Conservation (phyloP, 2,113 vertebrate species). For the Spermophilus dauricus region DNA sequence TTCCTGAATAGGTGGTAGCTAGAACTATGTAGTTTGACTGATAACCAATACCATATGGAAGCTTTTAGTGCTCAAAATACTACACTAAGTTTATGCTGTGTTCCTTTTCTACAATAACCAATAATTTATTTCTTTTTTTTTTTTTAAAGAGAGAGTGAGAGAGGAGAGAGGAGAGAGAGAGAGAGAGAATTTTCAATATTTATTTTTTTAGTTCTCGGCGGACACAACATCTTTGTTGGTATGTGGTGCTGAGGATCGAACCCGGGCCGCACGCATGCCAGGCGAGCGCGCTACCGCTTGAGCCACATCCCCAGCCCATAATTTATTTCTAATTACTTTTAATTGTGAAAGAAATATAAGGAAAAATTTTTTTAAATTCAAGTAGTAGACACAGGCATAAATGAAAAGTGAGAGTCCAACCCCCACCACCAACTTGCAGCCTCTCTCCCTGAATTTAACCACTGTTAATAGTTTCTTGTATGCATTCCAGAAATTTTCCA, state of each 20-base stretch:
- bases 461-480: neutral
- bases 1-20: neutral
- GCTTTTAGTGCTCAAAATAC: neutral
- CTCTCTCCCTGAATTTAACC: neutral
- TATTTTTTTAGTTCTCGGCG: too few relatives aligned
- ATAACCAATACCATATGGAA: neutral
- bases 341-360: constrained; percentile 3
- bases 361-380: neutral
- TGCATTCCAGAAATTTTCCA: neutral
- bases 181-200: too few relatives aligned
- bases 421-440: neutral
- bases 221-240: too few relatives aligned
- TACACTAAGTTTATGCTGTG: neutral
- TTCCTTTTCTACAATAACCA: constrained; percentile 16
- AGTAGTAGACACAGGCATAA: neutral
- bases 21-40: neutral
- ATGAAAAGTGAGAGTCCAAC: neutral
- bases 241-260: too few relatives aligned
- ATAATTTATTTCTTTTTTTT: neutral
- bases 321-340: neutral
- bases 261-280: too few relatives aligned
- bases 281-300: too few relatives aligned
- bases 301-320: too few relatives aligned
- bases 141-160: too few relatives aligned
- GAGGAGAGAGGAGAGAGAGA: too few relatives aligned